Evolutionary conservation across 2,888 invertebrate genomes (phyloP).

Genomic region (Sinhomidia bicolor): DNA sequence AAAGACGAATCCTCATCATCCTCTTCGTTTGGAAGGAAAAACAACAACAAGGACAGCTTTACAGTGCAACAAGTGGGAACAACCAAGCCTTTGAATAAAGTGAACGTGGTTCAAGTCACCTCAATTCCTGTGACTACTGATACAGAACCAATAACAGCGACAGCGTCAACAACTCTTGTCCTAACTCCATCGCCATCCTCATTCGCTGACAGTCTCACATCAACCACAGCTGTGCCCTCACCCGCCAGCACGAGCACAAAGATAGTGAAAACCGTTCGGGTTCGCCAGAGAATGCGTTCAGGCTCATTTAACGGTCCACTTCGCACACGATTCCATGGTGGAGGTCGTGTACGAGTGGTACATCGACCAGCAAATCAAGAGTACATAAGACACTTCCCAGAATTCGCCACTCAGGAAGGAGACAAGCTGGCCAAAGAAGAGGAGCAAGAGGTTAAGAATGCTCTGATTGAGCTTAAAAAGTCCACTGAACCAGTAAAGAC

Average conservation of each 20-base stretch:
- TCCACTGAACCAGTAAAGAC: constrained; percentile 62
- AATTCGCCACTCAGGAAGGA: constrained; percentile 79
- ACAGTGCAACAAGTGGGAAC: constrained; percentile 58
- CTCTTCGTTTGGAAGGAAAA: constrained; percentile 11
- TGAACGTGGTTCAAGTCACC: constrained; percentile 61
- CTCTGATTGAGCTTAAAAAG: constrained; percentile 80
- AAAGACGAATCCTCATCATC: constrained; percentile 28
- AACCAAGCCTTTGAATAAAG: constrained; percentile 28
- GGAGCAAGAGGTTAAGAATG: constrained; percentile 80
- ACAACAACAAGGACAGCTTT: too few relatives aligned
- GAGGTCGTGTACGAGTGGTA: constrained; percentile 78
- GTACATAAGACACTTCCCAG: constrained; percentile 80
- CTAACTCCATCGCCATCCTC: constrained; percentile 10
- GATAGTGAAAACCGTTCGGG: constrained; percentile 79
- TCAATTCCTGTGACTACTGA: constrained; percentile 59
- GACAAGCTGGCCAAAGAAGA: constrained; percentile 80
- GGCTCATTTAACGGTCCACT: constrained; percentile 73
- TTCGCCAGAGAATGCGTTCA: constrained; percentile 79
- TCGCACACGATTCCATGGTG: constrained; percentile 74
- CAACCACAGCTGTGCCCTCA: constrained; percentile 66
- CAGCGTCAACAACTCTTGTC: constrained; percentile 41
- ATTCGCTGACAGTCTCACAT: constrained; percentile 42
- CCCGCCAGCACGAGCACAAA: constrained; percentile 78
- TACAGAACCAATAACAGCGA: constrained; percentile 34
- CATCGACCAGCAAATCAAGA: constrained; percentile 80